Evolutionary conservation across 1,140 invertebrate genomes (phyloP).

Genomic region (Augochlora pura): DNA sequence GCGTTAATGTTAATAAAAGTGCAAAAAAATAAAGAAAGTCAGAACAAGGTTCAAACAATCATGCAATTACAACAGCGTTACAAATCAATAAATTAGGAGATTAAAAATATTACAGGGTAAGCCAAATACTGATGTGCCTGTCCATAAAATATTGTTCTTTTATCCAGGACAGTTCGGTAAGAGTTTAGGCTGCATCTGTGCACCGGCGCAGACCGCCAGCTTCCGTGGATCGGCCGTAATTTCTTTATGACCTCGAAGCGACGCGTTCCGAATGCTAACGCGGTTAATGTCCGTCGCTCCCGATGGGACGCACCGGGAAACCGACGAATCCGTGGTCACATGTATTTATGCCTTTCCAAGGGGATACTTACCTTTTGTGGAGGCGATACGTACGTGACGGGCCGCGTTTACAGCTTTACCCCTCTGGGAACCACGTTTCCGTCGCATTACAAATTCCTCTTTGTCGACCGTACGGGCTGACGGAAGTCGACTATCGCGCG

Average conservation of each 20-base stretch:
- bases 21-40: too few relatives aligned
- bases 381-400: slow-evolving; percentile 42
- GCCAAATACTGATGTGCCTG: too few relatives aligned
- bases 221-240: slow-evolving; percentile 11
- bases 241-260: slow-evolving; percentile 46
- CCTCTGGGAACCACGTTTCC: slow-evolving; percentile 61
- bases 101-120: too few relatives aligned
- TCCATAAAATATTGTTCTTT: too few relatives aligned
- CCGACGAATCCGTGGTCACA: slow-evolving; percentile 2
- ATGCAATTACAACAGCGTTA: too few relatives aligned
- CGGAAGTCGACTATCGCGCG: slow-evolving; percentile 61
- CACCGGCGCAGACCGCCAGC: too few relatives aligned
- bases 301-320: neutral
- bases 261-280: slow-evolving; percentile 39
- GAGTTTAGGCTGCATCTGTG: too few relatives aligned
- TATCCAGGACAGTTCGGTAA: too few relatives aligned
- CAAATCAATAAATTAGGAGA: too few relatives aligned
- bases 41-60: too few relatives aligned
- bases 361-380: slow-evolving; percentile 32
- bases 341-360: slow-evolving; percentile 1
- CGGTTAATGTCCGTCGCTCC: neutral
- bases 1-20: too few relatives aligned
- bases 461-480: slow-evolving; percentile 60
- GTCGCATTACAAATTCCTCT: slow-evolving; percentile 65
- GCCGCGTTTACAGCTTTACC: slow-evolving; percentile 47